Conservation (phyloP, 1,140 invertebrate genomes). For the Drosophila ohnishii region DNA sequence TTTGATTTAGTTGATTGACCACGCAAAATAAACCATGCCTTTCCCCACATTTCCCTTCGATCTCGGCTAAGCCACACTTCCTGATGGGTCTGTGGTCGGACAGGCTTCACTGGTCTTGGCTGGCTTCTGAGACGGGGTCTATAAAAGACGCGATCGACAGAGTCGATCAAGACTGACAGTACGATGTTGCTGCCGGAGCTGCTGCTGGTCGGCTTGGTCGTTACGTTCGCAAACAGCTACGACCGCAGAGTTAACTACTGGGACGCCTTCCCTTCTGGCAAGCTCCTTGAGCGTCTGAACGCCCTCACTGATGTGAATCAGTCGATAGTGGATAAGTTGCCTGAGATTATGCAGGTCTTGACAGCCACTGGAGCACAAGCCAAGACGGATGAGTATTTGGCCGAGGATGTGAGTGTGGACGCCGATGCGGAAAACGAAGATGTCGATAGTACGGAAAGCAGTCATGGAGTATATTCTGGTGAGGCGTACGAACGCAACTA, state of each 20-base stretch:
- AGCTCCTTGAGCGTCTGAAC: slow-evolving; percentile 62
- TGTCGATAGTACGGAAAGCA: slow-evolving; percentile 40
- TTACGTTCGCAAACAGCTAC: slow-evolving; percentile 28
- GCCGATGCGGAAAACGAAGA: slow-evolving; percentile 9
- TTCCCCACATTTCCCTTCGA: slow-evolving; percentile 56
- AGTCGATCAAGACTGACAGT: slow-evolving; percentile 10
- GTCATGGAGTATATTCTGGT: slow-evolving; percentile 36
- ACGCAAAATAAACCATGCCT: slow-evolving; percentile 57
- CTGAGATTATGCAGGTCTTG: background rate
- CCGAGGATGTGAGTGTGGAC: slow-evolving; percentile 18
- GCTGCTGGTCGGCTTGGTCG: slow-evolving; percentile 36
- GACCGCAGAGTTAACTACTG: slow-evolving; percentile 66
- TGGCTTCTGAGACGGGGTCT: slow-evolving; percentile 14
- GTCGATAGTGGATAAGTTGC: background rate
- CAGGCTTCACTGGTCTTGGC: slow-evolving; percentile 43
- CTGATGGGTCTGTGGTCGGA: slow-evolving; percentile 58
- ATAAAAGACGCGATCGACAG: slow-evolving; percentile 34
- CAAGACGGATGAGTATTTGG: slow-evolving; percentile 36
- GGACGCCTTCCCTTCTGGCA: slow-evolving; percentile 68
- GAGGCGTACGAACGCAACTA: slow-evolving; percentile 75
- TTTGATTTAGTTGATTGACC: slow-evolving; percentile 55
- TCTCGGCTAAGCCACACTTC: slow-evolving; percentile 36
- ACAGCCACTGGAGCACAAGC: slow-evolving; percentile 31
- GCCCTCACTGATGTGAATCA: slow-evolving; percentile 21
- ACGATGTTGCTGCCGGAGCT: slow-evolving; percentile 44